Conservation (phyloP, 2,113 vertebrate genomes). For the Mus pahari region DNA sequence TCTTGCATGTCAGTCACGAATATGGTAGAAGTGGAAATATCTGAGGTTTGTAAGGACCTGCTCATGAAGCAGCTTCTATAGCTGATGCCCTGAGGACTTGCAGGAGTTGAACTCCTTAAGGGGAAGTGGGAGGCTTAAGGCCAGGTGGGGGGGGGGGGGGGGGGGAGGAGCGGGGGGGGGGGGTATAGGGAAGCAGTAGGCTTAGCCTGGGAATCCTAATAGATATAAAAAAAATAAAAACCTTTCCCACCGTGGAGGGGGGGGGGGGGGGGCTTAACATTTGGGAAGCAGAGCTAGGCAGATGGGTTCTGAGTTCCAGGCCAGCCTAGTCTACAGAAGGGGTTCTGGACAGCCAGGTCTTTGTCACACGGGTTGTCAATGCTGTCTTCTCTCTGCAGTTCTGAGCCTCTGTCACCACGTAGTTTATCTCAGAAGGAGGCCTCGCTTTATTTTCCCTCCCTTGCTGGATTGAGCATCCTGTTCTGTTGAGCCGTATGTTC, state of each 20-base stretch:
- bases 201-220: too few relatives aligned
- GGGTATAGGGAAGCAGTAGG: too few relatives aligned
- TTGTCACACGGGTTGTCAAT: neutral
- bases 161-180: too few relatives aligned
- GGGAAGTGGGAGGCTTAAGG: neutral
- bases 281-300: neutral
- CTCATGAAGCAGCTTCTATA: neutral
- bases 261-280: too few relatives aligned
- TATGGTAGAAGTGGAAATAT: neutral
- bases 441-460: slow-evolving; percentile 6
- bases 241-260: too few relatives aligned
- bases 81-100: slow-evolving; percentile 8
- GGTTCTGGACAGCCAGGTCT: neutral
- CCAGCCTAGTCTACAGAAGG: neutral
- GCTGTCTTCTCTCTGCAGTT: neutral
- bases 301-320: neutral
- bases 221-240: too few relatives aligned
- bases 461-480: neutral
- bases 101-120: slow-evolving; percentile 23
- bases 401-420: neutral
- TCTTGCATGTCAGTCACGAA: neutral
- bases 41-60: slow-evolving; percentile 31
- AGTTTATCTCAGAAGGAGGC: neutral
- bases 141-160: neutral
- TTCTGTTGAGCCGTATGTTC: neutral